phyloP scores from a whole-genome alignment of 2,888 invertebrate species.

The Hydraecia micacea region DNA sequence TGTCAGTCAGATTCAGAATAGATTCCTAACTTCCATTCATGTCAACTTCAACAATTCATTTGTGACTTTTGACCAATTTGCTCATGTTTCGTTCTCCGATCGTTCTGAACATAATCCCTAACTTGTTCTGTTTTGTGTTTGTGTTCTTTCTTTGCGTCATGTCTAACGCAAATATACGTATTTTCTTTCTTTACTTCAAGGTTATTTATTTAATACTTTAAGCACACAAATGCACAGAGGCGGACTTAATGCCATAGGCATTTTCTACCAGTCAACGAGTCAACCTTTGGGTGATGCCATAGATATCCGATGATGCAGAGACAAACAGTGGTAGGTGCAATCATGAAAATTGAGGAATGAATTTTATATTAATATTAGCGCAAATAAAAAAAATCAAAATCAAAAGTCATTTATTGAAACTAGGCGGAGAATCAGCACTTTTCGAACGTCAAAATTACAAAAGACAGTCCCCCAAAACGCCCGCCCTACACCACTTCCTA shows the following conservation, averaged over 20 bases:
- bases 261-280: neutral
- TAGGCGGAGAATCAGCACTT: too few species aligned
- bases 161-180: neutral
- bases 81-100: neutral
- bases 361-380: too few species aligned
- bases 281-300: neutral
- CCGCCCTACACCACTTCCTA: too few species aligned
- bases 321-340: neutral
- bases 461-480: too few species aligned
- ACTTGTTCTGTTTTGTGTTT: neutral
- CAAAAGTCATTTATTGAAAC: too few species aligned
- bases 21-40: neutral
- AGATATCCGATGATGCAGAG: too few species aligned
- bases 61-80: neutral
- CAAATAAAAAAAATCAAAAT: too few species aligned
- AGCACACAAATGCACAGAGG: too few species aligned
- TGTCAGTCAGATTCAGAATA: constrained; percentile 2
- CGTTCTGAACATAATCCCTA: neutral
- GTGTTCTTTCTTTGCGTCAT: neutral
- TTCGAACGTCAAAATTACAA: too few species aligned
- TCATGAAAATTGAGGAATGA: too few species aligned
- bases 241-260: too few species aligned
- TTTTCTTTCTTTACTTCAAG: neutral
- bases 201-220: too few species aligned
- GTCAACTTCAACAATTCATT: neutral